Evolutionary conservation across 2,888 invertebrate species (phyloP), one percentile per base, ranked within the genome.

Genomic region (Pristionchus fissidentatus): DNA sequence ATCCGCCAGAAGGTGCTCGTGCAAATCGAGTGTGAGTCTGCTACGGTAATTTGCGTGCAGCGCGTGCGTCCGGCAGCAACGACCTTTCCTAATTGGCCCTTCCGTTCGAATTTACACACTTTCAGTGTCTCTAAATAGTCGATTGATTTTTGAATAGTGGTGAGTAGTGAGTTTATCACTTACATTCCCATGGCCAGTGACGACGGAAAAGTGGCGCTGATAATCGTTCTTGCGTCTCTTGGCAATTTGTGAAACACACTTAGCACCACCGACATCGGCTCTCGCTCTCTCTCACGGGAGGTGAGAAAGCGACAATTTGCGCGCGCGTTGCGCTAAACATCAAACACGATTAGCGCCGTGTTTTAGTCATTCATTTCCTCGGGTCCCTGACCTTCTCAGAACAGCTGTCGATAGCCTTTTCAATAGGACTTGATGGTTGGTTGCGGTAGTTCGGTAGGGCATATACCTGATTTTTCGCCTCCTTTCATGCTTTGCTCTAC

Each of bases 1-100:
- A 62, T 81, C 22, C 60, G 80, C 7, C 41, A 81, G 80, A 41
- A 46, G 43, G 80, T 81, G 29, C 80, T 81, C 29, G 80, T 81
- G 29, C 80, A 81, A 62, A 81, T 81, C 46, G 80, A 81, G 52
- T 81, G 80, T 81, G 62, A 81, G 80, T 81, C n/a, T n/a, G n/a
- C n/a, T n/a, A 2, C 41, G 8, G 15, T 29, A 10, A 43, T 79
- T 38, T 49, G 75, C n/a, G 52, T 52, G 52, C 52, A 52, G 22
- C 7, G 52, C 15, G 52, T 52, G 52, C 35, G 29, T 10, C 5
- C 41, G n/a, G n/a, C n/a, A 10, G 62, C 1, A 41, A 43, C 43
- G 41, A 70, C 41, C 19, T 70, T 43, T 70, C n/a, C 43, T 3
- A 70, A 70, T 26, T 35, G 70, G n/a, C n/a, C n/a, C n/a, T n/a